Conservation (phyloP, 1,140 invertebrate species). For the Drosophila kanapiae region DNA sequence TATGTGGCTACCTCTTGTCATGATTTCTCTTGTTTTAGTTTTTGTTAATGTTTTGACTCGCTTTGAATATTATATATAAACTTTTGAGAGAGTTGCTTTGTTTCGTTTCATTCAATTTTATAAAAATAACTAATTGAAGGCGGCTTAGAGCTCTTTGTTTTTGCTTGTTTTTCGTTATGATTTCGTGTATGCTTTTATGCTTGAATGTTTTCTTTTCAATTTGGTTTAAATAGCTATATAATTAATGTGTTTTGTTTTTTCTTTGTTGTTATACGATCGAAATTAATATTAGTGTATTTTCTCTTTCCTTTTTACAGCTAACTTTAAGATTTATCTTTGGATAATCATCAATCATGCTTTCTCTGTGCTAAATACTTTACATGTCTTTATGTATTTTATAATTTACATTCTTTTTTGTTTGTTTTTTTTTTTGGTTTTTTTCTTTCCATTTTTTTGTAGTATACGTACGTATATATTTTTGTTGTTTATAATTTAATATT, state of each 20-base stretch:
- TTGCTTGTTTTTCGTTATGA: constrained; percentile 56
- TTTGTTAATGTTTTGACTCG: constrained; percentile 18
- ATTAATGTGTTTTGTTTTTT: constrained; percentile 23
- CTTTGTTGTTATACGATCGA: constrained; percentile 20
- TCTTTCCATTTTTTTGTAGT: constrained; percentile 8
- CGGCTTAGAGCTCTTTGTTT: constrained; percentile 82
- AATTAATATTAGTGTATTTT: constrained; percentile 75
- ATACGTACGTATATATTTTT: constrained; percentile 50
- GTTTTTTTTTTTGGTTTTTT: not conserved
- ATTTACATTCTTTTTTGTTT: constrained; percentile 66
- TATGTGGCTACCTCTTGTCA: constrained; percentile 44
- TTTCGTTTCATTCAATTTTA: constrained; percentile 60
- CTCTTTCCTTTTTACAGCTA: constrained; percentile 76
- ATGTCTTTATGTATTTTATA: constrained; percentile 70
- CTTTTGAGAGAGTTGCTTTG: constrained; percentile 65
- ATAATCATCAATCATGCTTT: constrained; percentile 71
- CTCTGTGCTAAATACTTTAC: constrained; percentile 73
- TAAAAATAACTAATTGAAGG: constrained; percentile 83
- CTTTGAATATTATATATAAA: constrained; percentile 65
- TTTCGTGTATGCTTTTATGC: constrained; percentile 38
- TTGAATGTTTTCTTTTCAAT: constrained; percentile 53
- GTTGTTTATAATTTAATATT: constrained; percentile 50
- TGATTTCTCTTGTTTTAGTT: constrained; percentile 6
- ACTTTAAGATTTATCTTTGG: constrained; percentile 79
- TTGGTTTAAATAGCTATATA: constrained; percentile 76